phyloP scores from a whole-genome alignment of 2,888 invertebrate genomes.

The Marasmarcha lunaedactyla region DNA sequence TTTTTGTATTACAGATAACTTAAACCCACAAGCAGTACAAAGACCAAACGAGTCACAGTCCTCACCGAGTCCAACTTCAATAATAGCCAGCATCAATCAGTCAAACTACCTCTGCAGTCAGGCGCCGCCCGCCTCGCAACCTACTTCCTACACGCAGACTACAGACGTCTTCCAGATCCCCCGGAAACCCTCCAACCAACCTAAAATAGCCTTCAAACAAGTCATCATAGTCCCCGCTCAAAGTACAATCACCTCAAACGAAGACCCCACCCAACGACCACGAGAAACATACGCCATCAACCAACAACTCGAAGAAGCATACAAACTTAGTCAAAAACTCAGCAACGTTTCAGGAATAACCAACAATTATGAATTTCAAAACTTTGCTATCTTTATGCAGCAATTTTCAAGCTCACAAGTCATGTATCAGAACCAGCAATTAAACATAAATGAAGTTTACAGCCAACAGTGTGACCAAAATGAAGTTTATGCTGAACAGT shows the following conservation, averaged over 20 bases:
- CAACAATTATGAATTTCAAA: conserved; percentile 39
- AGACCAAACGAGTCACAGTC: conserved; percentile 46
- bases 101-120: conserved; percentile 56
- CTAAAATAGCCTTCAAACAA: conserved; percentile 31
- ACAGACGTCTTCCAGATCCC: conserved; percentile 28
- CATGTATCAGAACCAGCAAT: conserved; percentile 20
- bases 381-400: conserved; percentile 30
- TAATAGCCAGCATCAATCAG: conserved; percentile 58
- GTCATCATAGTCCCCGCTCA: conserved; percentile 36
- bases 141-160: conserved; percentile 15
- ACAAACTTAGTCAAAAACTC: conserved; percentile 18
- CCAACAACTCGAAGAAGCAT: conserved; percentile 11
- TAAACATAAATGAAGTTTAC: conserved; percentile 19
- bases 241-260: conserved; percentile 18
- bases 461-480: conserved; percentile 17
- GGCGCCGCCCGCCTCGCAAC: conserved; percentile 21
- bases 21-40: conserved; percentile 38
- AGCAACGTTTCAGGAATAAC: conserved; percentile 18
- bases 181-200: conserved; percentile 19
- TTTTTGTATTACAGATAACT: not conserved
- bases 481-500: conserved; percentile 18
- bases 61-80: conserved; percentile 60
- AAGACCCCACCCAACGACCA: not conserved
- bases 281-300: not conserved
- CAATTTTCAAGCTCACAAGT: conserved; percentile 23